Base-by-base conservation (phyloP, 2,888 invertebrate species). In the Gortyna flavago region DNA sequence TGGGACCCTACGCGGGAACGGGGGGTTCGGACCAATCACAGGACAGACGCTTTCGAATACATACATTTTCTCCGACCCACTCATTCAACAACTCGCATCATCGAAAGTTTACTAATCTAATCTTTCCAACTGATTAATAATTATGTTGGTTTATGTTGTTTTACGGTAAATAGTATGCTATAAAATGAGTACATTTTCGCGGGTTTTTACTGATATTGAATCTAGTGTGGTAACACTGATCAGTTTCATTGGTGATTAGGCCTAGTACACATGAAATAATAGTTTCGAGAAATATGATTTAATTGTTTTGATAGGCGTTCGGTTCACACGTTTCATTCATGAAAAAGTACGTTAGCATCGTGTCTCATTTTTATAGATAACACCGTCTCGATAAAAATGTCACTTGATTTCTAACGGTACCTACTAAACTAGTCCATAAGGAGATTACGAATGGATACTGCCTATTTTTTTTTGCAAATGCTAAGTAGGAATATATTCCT, bases 11-110 rank as follows among this genome's bases (percentile, higher is more conserved):
- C 79, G 77, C 84, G 82, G 75, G 70, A 64, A 54, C 70, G 86
- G 87, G 86, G 87, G 87, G 80, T 85, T 81, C 75, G 85, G 87
- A 79, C 89, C 89, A 89, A 91, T 89, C 88, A 82, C 86, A 76
- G 72, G 75, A 81, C 70, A 82, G 84, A 84, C 83, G 84, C 80
- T 78, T 79, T 73, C 68, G 66, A 65, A 70, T 64, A 61, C 71
- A 79, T 83, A 69, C 74, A 75, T 73, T 84, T 81, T 86, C 62
- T 77, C 71, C 65, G 64, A 78, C 62, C 62, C 16, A 54, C 25
- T 77, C 73, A 41, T 73, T 59, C 38, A 67, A 75, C 57, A 29
- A 73, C 38, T 61, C 35, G 35, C 54, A 25, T 67, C 41, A 38
- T 51, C 41, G 54, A 71, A 80, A 80, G 48, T 80, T 75, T 75